These are phyloP conservation scores for Ciconia boyciana DNA, from an alignment of 2,113 vertebrate species.

Conservation along the genomic window DNA sequence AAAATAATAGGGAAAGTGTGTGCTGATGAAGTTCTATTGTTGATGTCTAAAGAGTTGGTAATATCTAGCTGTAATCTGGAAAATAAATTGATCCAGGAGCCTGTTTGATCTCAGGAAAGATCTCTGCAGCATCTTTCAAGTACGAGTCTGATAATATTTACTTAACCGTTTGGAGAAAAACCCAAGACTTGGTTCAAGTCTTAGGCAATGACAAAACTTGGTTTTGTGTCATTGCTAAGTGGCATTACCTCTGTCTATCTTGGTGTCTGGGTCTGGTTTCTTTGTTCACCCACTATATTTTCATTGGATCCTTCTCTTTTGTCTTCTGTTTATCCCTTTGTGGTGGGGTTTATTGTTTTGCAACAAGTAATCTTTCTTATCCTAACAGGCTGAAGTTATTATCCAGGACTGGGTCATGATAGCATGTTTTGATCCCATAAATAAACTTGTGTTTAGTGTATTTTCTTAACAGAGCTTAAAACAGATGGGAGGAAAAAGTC, in stretches of 20 bases:
- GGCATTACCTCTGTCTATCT: not conserved
- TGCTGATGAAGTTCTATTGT: not conserved
- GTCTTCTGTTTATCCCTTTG: not conserved
- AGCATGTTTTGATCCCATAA: not conserved
- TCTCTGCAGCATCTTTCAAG: not conserved
- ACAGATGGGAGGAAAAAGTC: not conserved
- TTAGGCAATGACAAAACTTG: not conserved
- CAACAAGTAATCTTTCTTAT: not conserved
- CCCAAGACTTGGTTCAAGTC: not conserved
- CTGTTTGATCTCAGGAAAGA: not conserved
- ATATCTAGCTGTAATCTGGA: not conserved
- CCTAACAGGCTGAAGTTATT: not conserved
- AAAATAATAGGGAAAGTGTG: not conserved
- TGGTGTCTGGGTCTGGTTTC: not conserved
- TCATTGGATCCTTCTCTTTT: not conserved
- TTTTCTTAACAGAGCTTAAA: not conserved
- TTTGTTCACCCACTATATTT: not conserved
- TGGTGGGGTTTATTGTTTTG: not conserved
- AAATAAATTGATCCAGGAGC: not conserved
- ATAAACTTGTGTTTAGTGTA: not conserved
- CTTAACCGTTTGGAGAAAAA: not conserved
- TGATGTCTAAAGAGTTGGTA: not conserved
- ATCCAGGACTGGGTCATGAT: not conserved
- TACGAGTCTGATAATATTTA: not conserved
- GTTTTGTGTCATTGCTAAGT: not conserved